These are phyloP conservation scores for Hyppa rectilinea DNA, from an alignment of 2,888 invertebrate genomes.

Conservation along the genomic window DNA sequence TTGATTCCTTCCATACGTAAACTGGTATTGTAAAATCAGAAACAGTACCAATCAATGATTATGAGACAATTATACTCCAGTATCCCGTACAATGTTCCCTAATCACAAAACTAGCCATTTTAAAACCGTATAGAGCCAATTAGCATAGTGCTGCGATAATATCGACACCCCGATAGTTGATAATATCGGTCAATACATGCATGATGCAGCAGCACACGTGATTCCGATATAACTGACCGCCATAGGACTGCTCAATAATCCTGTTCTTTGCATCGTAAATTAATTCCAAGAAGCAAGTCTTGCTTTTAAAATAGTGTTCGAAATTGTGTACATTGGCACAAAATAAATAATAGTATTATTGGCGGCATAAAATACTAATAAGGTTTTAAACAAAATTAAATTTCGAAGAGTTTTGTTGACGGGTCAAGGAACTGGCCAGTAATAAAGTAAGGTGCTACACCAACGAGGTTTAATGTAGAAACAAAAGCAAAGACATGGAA, in stretches of 20 bases:
- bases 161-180: constrained; percentile 11
- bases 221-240: constrained; percentile 55
- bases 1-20: neutral
- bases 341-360: too few species aligned
- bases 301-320: constrained; percentile 47
- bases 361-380: constrained; percentile 17
- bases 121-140: constrained; percentile 14
- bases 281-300: constrained; percentile 47
- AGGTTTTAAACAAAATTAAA: neutral
- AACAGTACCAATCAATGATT: neutral
- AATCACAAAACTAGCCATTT: neutral
- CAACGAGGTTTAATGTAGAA: neutral
- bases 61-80: too few species aligned
- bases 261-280: constrained; percentile 53
- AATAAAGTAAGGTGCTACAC: neutral
- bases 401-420: neutral
- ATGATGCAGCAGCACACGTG: constrained; percentile 39
- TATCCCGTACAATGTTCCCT: neutral
- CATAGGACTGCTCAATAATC: constrained; percentile 56
- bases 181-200: constrained; percentile 44
- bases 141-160: constrained; percentile 19
- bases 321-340: constrained; percentile 12
- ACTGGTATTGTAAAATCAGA: neutral
- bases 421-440: neutral
- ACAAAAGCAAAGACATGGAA: neutral